Conservation (phyloP, 2,888 invertebrate species). For the Lycaena phlaeas region DNA sequence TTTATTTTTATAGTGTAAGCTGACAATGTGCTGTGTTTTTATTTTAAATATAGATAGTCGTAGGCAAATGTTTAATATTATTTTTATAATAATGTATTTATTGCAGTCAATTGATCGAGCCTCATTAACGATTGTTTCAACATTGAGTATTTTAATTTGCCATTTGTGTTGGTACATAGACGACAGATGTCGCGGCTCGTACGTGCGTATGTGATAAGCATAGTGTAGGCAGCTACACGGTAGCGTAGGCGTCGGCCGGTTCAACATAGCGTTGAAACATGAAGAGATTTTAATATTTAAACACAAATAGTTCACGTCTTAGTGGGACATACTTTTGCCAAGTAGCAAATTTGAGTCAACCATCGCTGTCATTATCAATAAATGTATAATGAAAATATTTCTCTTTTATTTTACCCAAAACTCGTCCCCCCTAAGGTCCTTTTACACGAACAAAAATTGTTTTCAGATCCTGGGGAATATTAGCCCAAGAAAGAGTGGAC, state of each 20-base stretch:
- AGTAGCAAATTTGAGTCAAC: conserved; percentile 70
- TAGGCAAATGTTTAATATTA: conserved; percentile 53
- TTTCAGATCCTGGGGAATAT: too few species aligned
- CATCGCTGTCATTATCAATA: conserved; percentile 73
- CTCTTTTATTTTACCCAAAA: conserved; percentile 18
- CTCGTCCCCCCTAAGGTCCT: too few species aligned
- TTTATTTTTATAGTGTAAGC: conserved; percentile 65
- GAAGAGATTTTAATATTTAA: conserved; percentile 70
- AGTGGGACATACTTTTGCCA: conserved; percentile 71
- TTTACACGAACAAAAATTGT: too few species aligned
- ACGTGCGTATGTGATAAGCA: neutral
- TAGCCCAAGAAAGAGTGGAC: too few species aligned
- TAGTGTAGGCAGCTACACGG: conserved; percentile 64
- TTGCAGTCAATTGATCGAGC: conserved; percentile 46
- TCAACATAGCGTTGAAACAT: conserved; percentile 52
- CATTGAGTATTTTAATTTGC: conserved; percentile 44
- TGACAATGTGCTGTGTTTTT: conserved; percentile 73
- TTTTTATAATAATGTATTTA: conserved; percentile 51
- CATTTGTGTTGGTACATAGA: conserved; percentile 43
- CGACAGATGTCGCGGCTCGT: neutral
- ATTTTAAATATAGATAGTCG: conserved; percentile 68
- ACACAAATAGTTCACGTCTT: conserved; percentile 63
- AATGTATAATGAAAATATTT: conserved; percentile 62
- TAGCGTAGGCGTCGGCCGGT: too few species aligned
- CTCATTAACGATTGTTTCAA: conserved; percentile 6